phyloP scores from a whole-genome alignment of 2,888 invertebrate species.

The Ornithoptera alexandrae region DNA sequence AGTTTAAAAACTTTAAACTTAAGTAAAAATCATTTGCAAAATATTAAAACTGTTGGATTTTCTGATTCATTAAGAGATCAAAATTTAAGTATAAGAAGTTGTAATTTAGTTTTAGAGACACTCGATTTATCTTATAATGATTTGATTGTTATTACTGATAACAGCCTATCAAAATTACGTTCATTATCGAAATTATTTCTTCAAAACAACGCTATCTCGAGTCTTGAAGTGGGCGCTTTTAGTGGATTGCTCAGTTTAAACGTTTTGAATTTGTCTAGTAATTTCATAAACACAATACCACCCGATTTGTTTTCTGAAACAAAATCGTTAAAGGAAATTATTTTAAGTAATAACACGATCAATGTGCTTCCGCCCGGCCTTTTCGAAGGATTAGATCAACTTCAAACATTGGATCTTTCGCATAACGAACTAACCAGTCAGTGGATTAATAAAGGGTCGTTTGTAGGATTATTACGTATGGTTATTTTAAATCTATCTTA shows the following conservation, averaged over 20 bases:
- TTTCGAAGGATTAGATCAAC: constrained; percentile 84
- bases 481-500: constrained; percentile 87
- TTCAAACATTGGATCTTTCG: constrained; percentile 86
- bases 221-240: constrained; percentile 86
- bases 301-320: constrained; percentile 86
- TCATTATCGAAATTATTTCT: constrained; percentile 84
- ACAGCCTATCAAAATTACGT: constrained; percentile 84
- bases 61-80: constrained; percentile 83
- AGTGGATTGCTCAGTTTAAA: constrained; percentile 83
- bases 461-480: constrained; percentile 85
- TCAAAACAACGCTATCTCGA: constrained; percentile 87
- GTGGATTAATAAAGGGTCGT: constrained; percentile 87
- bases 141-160: constrained; percentile 84
- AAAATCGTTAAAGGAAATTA: constrained; percentile 83
- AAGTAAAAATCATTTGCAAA: constrained; percentile 88
- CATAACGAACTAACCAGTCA: constrained; percentile 85
- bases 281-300: constrained; percentile 86
- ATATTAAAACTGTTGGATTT: constrained; percentile 86
- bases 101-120: constrained; percentile 84
- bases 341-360: constrained; percentile 88
- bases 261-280: constrained; percentile 88
- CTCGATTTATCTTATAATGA: constrained; percentile 88
- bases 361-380: constrained; percentile 86
- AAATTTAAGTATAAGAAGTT: constrained; percentile 81
- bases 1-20: constrained; percentile 85